These are phyloP conservation scores for Magallana gigas DNA, from an alignment of 1,140 invertebrate species.

Conservation along the genomic window DNA sequence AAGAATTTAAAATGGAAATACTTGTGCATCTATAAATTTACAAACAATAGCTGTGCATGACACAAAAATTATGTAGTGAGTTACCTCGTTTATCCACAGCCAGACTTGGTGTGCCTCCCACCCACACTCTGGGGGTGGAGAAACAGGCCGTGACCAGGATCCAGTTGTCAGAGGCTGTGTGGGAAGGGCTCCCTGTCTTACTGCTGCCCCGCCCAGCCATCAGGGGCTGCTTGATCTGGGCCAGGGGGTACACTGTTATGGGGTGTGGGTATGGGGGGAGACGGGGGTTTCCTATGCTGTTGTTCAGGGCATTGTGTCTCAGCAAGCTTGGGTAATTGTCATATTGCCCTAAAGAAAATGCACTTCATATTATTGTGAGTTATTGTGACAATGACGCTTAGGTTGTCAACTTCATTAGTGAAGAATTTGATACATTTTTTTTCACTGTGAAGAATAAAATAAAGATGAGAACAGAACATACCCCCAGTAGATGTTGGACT, in stretches of 20 bases:
- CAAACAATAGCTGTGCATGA: neutral
- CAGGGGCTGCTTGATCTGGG: constrained; percentile 90
- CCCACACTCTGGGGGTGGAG: constrained; percentile 87
- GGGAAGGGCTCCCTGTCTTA: constrained; percentile 81
- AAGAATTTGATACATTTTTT: too few relatives aligned
- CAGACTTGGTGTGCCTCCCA: constrained; percentile 81
- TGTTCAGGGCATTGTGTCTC: constrained; percentile 84
- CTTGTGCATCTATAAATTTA: neutral
- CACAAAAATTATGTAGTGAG: too few relatives aligned
- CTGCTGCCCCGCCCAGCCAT: constrained; percentile 68
- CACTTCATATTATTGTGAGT: too few relatives aligned
- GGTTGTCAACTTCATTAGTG: too few relatives aligned
- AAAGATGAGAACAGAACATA: too few relatives aligned
- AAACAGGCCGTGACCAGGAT: constrained; percentile 89
- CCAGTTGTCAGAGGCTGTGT: constrained; percentile 66
- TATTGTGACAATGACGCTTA: too few relatives aligned
- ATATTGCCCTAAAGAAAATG: constrained; percentile 60
- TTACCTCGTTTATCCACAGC: constrained; percentile 76
- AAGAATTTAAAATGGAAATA: too few relatives aligned
- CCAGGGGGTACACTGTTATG: constrained; percentile 87
- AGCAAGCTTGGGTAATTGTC: constrained; percentile 83
- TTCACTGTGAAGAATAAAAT: too few relatives aligned
- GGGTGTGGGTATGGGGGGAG: constrained; percentile 93
- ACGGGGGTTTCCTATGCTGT: constrained; percentile 85
- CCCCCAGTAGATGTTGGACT: constrained; percentile 76